A percentile compares a stretch with the other conserved stretches of the same genome.
Conservation (phyloP, 2,797 vertebrate genomes). For the Esox masquinongy region DNA sequence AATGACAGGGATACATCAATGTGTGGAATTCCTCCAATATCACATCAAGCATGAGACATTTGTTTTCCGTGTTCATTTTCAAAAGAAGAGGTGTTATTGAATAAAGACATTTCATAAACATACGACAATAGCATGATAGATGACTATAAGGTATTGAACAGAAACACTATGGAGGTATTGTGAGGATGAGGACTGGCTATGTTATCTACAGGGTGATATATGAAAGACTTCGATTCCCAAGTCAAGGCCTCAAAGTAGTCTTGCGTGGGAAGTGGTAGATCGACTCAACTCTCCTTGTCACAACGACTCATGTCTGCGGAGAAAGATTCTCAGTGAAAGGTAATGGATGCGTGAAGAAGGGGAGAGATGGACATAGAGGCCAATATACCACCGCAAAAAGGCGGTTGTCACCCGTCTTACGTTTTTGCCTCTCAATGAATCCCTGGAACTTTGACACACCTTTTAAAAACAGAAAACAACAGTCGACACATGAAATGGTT, state of each 20-base stretch:
- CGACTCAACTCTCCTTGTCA: slow-evolving; percentile 9
- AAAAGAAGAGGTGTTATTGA: slow-evolving; percentile 3
- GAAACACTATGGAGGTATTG: neutral
- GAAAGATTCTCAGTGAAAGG: slow-evolving; percentile 2
- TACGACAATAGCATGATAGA: neutral
- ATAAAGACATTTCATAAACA: slow-evolving; percentile 1
- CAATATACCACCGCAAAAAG: neutral
- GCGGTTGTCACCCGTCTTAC: neutral
- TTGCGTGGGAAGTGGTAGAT: slow-evolving; percentile 4
- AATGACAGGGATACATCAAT: slow-evolving; percentile 15
- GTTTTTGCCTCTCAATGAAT: neutral
- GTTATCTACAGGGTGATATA: slow-evolving; percentile 4
- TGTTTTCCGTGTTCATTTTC: slow-evolving; percentile 1
- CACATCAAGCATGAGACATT: slow-evolving; percentile 10
- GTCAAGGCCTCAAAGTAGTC: neutral
- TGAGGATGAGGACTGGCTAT: neutral
- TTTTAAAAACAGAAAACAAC: neutral
- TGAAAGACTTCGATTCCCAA: neutral
- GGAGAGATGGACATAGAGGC: neutral
- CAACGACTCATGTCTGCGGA: neutral
- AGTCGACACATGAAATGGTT: neutral
- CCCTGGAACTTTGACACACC: neutral
- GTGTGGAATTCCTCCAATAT: slow-evolving; percentile 13
- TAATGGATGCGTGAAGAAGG: neutral
- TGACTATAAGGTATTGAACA: neutral